phyloP scores from a whole-genome alignment of 2,888 invertebrate genomes.

The Drosophila formosana region DNA sequence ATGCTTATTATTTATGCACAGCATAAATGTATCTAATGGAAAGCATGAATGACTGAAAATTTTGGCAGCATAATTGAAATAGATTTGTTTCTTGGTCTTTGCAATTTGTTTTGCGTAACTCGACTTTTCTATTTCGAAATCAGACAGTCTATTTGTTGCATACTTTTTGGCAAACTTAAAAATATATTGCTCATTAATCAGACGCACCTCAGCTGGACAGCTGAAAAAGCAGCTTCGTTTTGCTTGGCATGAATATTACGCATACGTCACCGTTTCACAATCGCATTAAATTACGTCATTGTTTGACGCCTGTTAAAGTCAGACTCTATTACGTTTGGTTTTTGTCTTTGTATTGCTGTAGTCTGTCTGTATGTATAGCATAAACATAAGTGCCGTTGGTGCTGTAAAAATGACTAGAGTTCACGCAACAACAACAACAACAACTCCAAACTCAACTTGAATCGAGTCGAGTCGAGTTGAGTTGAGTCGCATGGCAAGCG shows the following conservation, averaged over 20 bases:
- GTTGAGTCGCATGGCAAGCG: conserved; percentile 41
- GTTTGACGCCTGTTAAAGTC: conserved; percentile 58
- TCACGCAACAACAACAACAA: conserved; percentile 62
- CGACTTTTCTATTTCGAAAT: conserved; percentile 31
- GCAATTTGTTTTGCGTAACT: conserved; percentile 33
- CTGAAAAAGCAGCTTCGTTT: conserved; percentile 60
- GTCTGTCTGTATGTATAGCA: conserved; percentile 16
- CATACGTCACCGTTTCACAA: conserved; percentile 62
- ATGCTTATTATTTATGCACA: too few species aligned
- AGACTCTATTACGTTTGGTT: conserved; percentile 65
- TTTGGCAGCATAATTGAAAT: not conserved
- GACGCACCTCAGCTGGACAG: conserved; percentile 22
- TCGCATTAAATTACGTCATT: conserved; percentile 64
- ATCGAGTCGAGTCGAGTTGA: conserved; percentile 25
- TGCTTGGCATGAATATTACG: conserved; percentile 48
- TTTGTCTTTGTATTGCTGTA: conserved; percentile 32
- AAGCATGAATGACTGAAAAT: not conserved
- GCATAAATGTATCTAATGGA: too few species aligned
- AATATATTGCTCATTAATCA: too few species aligned
- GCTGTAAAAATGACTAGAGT: conserved; percentile 71
- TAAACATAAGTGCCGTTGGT: conserved; percentile 47
- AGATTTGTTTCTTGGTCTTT: not conserved
- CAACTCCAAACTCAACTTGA: conserved; percentile 20
- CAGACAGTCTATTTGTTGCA: conserved; percentile 56
- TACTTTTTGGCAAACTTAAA: conserved; percentile 70